phyloP scores from a whole-genome alignment of 2,113 vertebrate species.

The Melierax canorus region DNA sequence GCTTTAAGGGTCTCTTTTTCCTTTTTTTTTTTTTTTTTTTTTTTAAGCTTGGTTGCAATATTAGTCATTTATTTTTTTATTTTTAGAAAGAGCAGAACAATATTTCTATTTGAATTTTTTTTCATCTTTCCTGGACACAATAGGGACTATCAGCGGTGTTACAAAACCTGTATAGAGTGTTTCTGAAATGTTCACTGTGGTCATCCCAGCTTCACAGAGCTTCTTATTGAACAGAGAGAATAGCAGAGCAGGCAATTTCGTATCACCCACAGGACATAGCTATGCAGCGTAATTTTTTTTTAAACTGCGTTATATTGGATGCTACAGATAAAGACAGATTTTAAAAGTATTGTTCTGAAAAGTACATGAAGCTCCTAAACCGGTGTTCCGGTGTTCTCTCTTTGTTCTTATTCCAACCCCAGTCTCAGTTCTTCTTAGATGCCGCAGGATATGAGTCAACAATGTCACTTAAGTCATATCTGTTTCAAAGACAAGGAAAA shows the following conservation, averaged over 20 bases:
- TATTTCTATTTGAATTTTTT: not conserved
- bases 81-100: not conserved
- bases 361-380: not conserved
- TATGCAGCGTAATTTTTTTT: not conserved
- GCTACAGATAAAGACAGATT: not conserved
- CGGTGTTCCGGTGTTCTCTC: not conserved
- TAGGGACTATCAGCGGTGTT: not conserved
- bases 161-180: not conserved
- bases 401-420: not conserved
- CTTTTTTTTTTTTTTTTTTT: too few relatives aligned
- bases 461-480: not conserved
- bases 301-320: not conserved
- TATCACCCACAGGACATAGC: not conserved
- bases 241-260: not conserved
- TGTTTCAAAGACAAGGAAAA: not conserved
- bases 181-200: not conserved
- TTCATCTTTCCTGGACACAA: not conserved
- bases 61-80: not conserved
- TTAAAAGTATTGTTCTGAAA: not conserved
- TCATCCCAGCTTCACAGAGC: not conserved
- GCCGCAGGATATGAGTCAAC: not conserved
- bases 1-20: not conserved
- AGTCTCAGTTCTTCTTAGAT: not conserved
- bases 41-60: not conserved
- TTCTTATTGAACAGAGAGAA: not conserved